phyloP scores from a whole-genome alignment of 2,113 vertebrate genomes.

The Scatophagus argus region DNA sequence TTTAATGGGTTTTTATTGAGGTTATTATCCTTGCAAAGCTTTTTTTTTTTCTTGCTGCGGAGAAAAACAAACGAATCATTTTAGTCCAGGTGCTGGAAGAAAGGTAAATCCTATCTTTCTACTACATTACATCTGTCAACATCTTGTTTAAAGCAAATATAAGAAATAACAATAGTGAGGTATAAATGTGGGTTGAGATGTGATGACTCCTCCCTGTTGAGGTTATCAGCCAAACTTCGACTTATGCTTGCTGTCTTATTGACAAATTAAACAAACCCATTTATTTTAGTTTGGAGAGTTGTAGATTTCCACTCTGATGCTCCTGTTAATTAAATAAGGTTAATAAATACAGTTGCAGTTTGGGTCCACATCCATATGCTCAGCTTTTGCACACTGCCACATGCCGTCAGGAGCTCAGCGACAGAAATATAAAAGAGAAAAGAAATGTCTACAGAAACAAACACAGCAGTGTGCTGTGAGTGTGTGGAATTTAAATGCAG shows the following conservation, averaged over 20 bases:
- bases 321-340: not conserved
- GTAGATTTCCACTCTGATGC: not conserved
- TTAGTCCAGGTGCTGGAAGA: not conserved
- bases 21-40: not conserved
- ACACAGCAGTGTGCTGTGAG: not conserved
- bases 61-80: not conserved
- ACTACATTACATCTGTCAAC: not conserved
- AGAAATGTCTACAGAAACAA: not conserved
- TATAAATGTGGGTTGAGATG: too few relatives aligned
- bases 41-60: not conserved
- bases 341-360: not conserved
- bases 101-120: not conserved
- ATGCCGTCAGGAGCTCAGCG: not conserved
- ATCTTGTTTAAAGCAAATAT: not conserved
- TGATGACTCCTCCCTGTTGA: too few relatives aligned
- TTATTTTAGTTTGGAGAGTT: not conserved
- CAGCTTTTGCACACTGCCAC: conserved; percentile 4
- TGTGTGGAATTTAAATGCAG: not conserved
- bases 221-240: not conserved
- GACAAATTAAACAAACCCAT: too few relatives aligned
- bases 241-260: not conserved
- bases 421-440: not conserved
- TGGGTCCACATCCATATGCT: not conserved
- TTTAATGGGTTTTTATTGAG: not conserved
- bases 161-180: too few relatives aligned